phyloP scores from a whole-genome alignment of 2,797 vertebrate genomes.

The Sebastes nivosus region DNA sequence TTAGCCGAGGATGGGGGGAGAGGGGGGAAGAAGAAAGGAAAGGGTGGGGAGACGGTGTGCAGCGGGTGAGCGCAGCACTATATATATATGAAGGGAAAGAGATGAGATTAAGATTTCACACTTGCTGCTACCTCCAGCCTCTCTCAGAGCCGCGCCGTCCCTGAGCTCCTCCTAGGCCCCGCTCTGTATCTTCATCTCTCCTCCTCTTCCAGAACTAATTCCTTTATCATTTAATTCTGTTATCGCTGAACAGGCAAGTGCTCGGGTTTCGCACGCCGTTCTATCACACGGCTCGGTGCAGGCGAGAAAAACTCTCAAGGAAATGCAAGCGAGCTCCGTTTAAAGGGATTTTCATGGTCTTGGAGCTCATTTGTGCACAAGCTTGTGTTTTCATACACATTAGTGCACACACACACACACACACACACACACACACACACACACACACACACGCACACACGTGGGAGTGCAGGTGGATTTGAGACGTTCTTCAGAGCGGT shows the following conservation, averaged over 20 bases:
- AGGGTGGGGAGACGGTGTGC: not conserved
- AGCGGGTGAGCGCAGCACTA: constrained; percentile 2
- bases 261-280: not conserved
- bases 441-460: too few species aligned
- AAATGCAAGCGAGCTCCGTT: constrained; percentile 29
- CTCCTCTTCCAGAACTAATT: constrained; percentile 63
- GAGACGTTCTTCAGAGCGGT: not conserved
- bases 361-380: not conserved
- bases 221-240: constrained; percentile 65
- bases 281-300: constrained; percentile 11
- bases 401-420: not conserved
- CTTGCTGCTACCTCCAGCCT: constrained; percentile 45
- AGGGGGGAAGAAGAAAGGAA: not conserved
- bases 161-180: constrained; percentile 11
- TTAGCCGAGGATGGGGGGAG: constrained; percentile 22
- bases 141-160: constrained; percentile 26
- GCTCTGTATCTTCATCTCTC: constrained; percentile 37
- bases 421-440: not conserved
- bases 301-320: constrained; percentile 30
- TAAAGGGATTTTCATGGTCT: constrained; percentile 27
- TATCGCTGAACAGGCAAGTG: constrained; percentile 48
- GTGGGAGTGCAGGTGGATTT: constrained; percentile 2
- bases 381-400: not conserved
- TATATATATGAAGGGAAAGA: constrained; percentile 31
- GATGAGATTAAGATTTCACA: constrained; percentile 70